Base-by-base conservation (phyloP, 2,888 invertebrate genomes). In the Andricus curvator region DNA sequence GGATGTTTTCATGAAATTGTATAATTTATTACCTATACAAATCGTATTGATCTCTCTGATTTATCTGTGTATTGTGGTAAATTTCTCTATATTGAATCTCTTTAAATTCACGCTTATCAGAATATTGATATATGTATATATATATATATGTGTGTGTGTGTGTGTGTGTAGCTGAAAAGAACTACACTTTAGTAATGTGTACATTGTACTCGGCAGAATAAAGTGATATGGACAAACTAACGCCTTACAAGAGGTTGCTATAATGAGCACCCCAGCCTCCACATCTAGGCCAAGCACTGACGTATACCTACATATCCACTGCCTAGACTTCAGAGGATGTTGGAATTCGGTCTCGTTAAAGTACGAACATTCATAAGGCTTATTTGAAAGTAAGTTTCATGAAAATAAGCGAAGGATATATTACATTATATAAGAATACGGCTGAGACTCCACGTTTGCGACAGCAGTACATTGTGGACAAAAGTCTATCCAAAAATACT, bases 191-290 rank as follows among this genome's bases (percentile, higher is more conserved):
- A 84, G 79, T 68, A 83, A 83, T 86, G 87, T 86, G 84, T 87
- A 85, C 87, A 87, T 87, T 88, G 87, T 87, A 86, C 87, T 90
- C 83, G 41, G 80, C 68, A 81, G 82, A 82, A 81, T 78, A 70
- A 80, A 85, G 84, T 84, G 82, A 86, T 86, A 88, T 84, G 87
- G 86, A 85, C 83, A 84, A 85, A 83, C 77, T 80, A 79, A 86
- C 80, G 86, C 85, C 88, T 87, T 86, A 88, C 88, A 87, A 89
- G 90, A 88, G 86, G 82, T 85, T 82, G 88, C 85, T 87, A 86
- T 91, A 91, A 91, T 90, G 90, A 91, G 91, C 85, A 86, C 82
- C 85, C 83, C 86, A 88, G 90, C 88, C 89, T 89, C 90, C 88
- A 88, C 89, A 91, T 90, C 86, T 91, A 89, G 90, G 91, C 88